These are phyloP conservation scores for Halictus rubicundus DNA, from an alignment of 1,140 invertebrate genomes.

Conservation along the genomic window DNA sequence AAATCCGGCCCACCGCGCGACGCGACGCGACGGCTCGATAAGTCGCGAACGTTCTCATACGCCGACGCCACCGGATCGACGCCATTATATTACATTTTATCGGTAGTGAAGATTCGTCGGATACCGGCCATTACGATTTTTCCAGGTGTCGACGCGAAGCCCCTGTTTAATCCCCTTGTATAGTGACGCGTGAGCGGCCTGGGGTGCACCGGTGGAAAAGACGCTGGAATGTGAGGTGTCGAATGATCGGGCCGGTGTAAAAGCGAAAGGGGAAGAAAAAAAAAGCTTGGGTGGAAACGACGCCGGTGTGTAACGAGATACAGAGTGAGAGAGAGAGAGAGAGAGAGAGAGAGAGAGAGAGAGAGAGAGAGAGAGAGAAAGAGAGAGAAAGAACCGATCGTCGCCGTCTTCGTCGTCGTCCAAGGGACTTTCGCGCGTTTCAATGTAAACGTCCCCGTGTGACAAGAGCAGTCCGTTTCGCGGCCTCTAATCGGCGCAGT, in stretches of 20 bases:
- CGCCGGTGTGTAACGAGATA: slow-evolving; percentile 12
- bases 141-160: neutral
- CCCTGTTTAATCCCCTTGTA: neutral
- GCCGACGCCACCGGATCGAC: neutral
- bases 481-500: slow-evolving; percentile 20
- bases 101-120: neutral
- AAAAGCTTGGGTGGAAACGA: neutral
- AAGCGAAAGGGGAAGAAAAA: neutral
- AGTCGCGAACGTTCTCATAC: neutral
- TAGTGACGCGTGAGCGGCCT: neutral
- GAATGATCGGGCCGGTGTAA: slow-evolving; percentile 7
- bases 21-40: neutral
- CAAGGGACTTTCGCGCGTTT: slow-evolving; percentile 12
- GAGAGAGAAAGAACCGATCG: too few relatives aligned
- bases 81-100: neutral
- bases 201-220: neutral
- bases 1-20: too few relatives aligned
- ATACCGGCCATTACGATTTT: neutral
- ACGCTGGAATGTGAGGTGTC: slow-evolving; percentile 19
- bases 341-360: neutral
- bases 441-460: slow-evolving; percentile 12
- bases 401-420: neutral
- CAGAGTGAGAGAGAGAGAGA: too few relatives aligned
- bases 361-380: too few relatives aligned
- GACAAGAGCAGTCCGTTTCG: slow-evolving; percentile 29